Evolutionary conservation across 1,140 invertebrate genomes (phyloP), one percentile per base, ranked within the genome.

Genomic region (Macrosteles quadrilineatus): DNA sequence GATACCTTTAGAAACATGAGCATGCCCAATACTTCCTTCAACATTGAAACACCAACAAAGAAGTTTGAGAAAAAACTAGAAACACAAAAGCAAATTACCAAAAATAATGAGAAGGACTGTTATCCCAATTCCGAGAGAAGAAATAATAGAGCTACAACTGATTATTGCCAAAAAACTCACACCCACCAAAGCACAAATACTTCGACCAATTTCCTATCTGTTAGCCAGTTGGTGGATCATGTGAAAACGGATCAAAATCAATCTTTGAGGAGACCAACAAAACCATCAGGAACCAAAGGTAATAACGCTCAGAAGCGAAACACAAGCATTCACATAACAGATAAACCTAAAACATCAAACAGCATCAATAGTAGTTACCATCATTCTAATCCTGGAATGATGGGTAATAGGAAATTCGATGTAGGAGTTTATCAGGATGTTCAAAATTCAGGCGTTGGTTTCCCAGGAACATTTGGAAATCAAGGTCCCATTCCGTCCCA

Each of bases 151-250:
- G 27, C 12, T 1, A 29, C 27, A 23, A 2, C 25, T 6, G 66
- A 73, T 25, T 73, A 31, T 57, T 50, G 23, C 36, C 31, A 30
- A 27, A 71, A 71, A 63, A 69, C 57, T 66, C 43, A 74, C 77
- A 63, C 30, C 68, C 36, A 57, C 74, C 63, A 66, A 45, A 66
- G 63, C 27, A 66, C 63, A 1, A 66, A 66, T 17, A 66, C 63
- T 1, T 30, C 63, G 3, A 17, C 62, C 43, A 80, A 78, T 66
- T 88, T 88, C 63, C 74, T 89, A 3, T 89, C 87, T 0, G 87
- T 89, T 0, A 89, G 87, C 78, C 87, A 89, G 71, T 74, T 89
- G 11, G 86, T 89, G 12, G 86, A 89, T 70, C 84, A 85, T 30
- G 82, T 81, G 68, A 86, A 86, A 72, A 80, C 77, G 1, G 84